Evolutionary conservation across 2,113 vertebrate species (phyloP).

Genomic region (Pygoscelis antarcticus): DNA sequence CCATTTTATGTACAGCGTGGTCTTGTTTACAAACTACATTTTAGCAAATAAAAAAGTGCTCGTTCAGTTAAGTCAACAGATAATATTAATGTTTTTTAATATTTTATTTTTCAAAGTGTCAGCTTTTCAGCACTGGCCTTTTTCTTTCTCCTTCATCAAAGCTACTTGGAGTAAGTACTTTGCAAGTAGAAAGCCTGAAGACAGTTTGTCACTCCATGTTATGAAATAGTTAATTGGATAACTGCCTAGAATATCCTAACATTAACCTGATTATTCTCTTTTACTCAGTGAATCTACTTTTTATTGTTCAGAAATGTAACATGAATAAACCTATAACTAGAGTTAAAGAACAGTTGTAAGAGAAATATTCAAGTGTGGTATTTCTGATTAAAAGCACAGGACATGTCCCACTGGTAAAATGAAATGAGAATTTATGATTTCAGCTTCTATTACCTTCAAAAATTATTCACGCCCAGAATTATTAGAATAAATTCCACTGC

Average conservation of each 20-base stretch:
- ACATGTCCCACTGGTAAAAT: conserved; percentile 6
- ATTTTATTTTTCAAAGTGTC: neutral
- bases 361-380: neutral
- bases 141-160: neutral
- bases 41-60: neutral
- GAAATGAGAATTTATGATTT: conserved; percentile 32
- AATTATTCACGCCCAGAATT: conserved; percentile 49
- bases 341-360: neutral
- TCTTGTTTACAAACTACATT: neutral
- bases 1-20: neutral
- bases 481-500: conserved; percentile 43
- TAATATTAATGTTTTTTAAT: neutral
- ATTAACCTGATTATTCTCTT: neutral
- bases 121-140: neutral
- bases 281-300: neutral
- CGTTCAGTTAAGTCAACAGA: neutral
- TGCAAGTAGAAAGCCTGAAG: neutral
- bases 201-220: neutral
- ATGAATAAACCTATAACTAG: neutral
- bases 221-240: neutral
- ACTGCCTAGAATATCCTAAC: neutral
- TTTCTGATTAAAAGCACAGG: conserved; percentile 16
- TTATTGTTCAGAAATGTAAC: conserved; percentile 2
- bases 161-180: neutral
- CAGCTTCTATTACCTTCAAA: conserved; percentile 16